Percentiles rank a stretch among this genome's conserved stretches.
These are phyloP conservation scores for Pseudopipra pipra DNA, from an alignment of 2,113 vertebrate genomes.

Conservation along the genomic window DNA sequence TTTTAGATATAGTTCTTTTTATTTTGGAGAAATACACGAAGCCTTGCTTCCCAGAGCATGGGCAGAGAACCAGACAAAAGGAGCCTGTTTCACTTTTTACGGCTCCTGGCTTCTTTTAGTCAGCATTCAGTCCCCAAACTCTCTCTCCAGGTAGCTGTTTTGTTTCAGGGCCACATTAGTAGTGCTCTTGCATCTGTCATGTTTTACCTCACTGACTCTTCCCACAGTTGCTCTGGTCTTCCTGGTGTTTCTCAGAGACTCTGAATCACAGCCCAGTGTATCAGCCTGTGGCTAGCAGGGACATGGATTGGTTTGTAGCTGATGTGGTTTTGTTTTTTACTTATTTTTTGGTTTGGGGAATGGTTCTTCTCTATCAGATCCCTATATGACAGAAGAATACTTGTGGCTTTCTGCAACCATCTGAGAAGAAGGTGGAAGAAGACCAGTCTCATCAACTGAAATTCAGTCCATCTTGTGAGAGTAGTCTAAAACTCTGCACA, in stretches of 20 bases:
- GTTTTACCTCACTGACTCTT: constrained; percentile 41
- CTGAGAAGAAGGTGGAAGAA: neutral
- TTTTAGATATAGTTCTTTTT: neutral
- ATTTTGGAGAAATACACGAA: neutral
- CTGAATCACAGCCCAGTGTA: neutral
- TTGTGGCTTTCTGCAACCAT: neutral
- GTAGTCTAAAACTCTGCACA: neutral
- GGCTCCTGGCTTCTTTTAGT: constrained; percentile 16
- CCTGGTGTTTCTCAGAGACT: constrained; percentile 29
- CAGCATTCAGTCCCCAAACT: constrained; percentile 1
- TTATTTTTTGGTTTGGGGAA: neutral
- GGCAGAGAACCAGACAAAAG: constrained; percentile 6
- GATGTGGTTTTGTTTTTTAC: neutral
- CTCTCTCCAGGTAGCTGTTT: constrained; percentile 51
- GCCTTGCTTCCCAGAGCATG: neutral
- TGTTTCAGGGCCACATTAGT: constrained; percentile 32
- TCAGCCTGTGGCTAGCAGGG: neutral
- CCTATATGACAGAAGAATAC: neutral
- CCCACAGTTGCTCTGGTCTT: neutral
- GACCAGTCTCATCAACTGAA: neutral
- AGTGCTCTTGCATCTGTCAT: constrained; percentile 24
- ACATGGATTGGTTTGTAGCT: neutral
- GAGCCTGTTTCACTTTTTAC: constrained; percentile 35
- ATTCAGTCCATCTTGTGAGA: neutral
- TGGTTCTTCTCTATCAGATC: neutral